phyloP scores from a whole-genome alignment of 1,140 invertebrate species.

The Drosophila nikananu region DNA sequence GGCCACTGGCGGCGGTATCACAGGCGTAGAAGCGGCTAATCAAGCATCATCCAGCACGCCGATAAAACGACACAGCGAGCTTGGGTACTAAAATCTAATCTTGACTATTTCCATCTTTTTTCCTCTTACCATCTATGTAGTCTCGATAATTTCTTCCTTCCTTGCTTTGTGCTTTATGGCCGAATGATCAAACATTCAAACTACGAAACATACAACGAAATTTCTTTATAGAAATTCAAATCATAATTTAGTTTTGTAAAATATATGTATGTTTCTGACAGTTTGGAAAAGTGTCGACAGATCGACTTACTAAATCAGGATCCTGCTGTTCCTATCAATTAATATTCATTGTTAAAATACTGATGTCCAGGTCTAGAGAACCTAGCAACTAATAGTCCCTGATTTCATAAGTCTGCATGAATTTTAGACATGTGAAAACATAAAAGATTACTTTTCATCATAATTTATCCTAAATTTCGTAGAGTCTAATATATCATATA shows the following conservation, averaged over 20 bases:
- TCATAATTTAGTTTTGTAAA: conserved; percentile 5
- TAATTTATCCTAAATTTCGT: no score
- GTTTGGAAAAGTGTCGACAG: neutral
- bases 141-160: neutral
- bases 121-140: conserved; percentile 12
- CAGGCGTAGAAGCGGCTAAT: neutral
- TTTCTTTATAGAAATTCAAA: conserved; percentile 3
- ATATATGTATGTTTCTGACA: conserved; percentile 4
- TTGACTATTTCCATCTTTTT: neutral
- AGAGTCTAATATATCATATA: no score
- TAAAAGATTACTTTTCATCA: no score
- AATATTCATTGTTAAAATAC: neutral
- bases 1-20: no score
- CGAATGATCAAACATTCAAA: conserved; percentile 1
- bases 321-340: neutral
- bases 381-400: no score
- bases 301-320: neutral
- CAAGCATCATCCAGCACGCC: neutral
- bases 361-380: no score
- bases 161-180: neutral
- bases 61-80: neutral
- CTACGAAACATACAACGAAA: conserved; percentile 10
- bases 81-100: conserved; percentile 12
- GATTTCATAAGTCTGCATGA: no score
- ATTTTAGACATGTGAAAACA: no score